Conservation (phyloP, 2,888 invertebrate genomes). For the Diabrotica balteata region DNA sequence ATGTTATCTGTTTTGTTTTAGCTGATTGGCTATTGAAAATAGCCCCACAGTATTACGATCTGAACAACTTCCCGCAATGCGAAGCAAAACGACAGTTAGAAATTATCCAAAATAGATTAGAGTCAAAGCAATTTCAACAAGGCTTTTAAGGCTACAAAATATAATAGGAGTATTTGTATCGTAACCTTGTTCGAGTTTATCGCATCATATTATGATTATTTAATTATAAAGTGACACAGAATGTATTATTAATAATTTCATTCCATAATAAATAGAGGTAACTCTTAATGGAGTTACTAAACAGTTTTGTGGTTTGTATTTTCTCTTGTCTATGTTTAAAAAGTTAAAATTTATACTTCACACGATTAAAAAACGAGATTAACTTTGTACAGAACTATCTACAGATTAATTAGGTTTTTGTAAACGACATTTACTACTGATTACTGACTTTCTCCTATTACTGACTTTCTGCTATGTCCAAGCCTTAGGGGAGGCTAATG, state of each 20-base stretch:
- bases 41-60: slow-evolving; percentile 98
- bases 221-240: slow-evolving; percentile 9
- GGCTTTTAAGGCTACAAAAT: slow-evolving; percentile 71
- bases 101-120: slow-evolving; percentile 83
- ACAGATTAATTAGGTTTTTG: no score
- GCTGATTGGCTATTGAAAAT: slow-evolving; percentile 94
- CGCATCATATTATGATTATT: slow-evolving; percentile 6
- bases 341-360: no score
- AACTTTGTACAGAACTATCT: no score
- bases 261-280: slow-evolving; percentile 23
- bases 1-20: slow-evolving; percentile 54
- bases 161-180: no score
- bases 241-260: slow-evolving; percentile 22
- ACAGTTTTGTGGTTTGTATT: no score
- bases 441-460: no score
- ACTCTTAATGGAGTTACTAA: no score
- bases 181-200: background rate
- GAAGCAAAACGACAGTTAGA: slow-evolving; percentile 95
- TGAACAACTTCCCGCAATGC: slow-evolving; percentile 97
- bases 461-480: no score
- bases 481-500: no score
- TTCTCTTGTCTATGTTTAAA: no score
- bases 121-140: slow-evolving; percentile 87
- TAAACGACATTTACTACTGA: no score
- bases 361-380: no score